Evolutionary conservation across 1,140 invertebrate genomes (phyloP), one percentile per base, ranked within the genome.

Genomic region (Caenorhabditis tropicalis): DNA sequence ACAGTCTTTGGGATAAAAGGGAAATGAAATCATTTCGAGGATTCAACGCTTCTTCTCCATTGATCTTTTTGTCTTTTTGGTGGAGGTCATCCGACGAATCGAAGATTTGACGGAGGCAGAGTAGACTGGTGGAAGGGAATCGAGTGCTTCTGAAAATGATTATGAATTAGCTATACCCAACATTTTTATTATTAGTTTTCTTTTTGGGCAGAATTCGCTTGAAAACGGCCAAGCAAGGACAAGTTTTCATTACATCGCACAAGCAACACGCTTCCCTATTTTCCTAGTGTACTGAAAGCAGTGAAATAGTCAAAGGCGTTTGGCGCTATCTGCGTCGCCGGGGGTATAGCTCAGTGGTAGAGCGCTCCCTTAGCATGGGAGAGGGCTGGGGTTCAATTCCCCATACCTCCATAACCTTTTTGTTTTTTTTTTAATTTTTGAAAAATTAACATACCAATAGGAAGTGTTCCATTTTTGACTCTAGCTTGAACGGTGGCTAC

Each of bases 331-430:
- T 36, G 6, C 0, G 4, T n/a, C 31, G 16, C 19, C 48, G 79
- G 79, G 79, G 79, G 51, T 81, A 81, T 81, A 81, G 79, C 79
- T 81, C 79, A 81, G 79, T 81, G 79, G 79, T 81, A 81, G 79
- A 81, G 79, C 79, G 79, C 79, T 81, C 79, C 79, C 79, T 81
- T 81, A 81, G 79, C 79, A 81, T 81, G 79, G 79, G 79, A 81
- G 79, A 81, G 79, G 79, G 46, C 79, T 81, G 79, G 79, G 79
- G 79, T 81, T 81, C 79, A 81, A 81, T 81, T 81, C 79, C 46
- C 79, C 51, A 81, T 81, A 81, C 51, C 79, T 81, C 79, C 79
- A 81, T 19, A 31, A 81, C 4, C 10, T 51, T 81, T 81, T 74
- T 74, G 16, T 21, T 36, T n/a, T 51, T 51, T 51, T 51, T 51